Percentiles rank a stretch among this genome's conserved stretches.
Evolutionary conservation across 2,888 invertebrate genomes (phyloP).

Genomic region (Sialis fuliginosa): DNA sequence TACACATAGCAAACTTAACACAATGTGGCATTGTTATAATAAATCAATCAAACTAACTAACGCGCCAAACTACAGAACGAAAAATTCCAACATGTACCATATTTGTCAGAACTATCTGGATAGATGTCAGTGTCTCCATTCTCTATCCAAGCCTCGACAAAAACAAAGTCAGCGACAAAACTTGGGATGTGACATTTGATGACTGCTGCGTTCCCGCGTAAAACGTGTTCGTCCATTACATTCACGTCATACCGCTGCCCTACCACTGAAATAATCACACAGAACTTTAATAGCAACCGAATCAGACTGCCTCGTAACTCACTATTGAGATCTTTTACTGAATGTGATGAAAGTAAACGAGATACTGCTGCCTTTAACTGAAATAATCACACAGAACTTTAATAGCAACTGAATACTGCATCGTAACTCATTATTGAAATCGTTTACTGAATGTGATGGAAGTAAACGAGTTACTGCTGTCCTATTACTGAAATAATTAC

Average conservation of each 20-base stretch:
- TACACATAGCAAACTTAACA: not conserved
- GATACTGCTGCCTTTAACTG: conserved; percentile 81
- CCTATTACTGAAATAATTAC: conserved; percentile 59
- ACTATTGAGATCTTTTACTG: no score
- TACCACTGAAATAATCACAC: conserved; percentile 53
- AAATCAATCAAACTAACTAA: not conserved
- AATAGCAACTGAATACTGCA: not conserved
- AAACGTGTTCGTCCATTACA: conserved; percentile 83
- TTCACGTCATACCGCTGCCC: conserved; percentile 78
- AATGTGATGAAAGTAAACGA: conserved; percentile 26
- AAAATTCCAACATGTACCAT: conserved; percentile 20
- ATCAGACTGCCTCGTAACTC: no score
- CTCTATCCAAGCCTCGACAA: conserved; percentile 72
- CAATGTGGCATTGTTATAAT: not conserved
- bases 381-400: conserved; percentile 21
- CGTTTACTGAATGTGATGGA: no score
- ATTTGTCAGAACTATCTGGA: conserved; percentile 26
- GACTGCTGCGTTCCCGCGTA: conserved; percentile 78
- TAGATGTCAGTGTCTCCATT: conserved; percentile 49
- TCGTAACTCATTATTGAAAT: no score
- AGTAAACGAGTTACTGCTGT: conserved; percentile 59
- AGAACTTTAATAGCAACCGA: not conserved
- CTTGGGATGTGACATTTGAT: conserved; percentile 87
- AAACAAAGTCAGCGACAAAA: conserved; percentile 82
- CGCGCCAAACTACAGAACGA: not conserved